These are phyloP conservation scores for Pangasius mekongensis DNA, from an alignment of 2,797 vertebrate genomes.

Conservation along the genomic window DNA sequence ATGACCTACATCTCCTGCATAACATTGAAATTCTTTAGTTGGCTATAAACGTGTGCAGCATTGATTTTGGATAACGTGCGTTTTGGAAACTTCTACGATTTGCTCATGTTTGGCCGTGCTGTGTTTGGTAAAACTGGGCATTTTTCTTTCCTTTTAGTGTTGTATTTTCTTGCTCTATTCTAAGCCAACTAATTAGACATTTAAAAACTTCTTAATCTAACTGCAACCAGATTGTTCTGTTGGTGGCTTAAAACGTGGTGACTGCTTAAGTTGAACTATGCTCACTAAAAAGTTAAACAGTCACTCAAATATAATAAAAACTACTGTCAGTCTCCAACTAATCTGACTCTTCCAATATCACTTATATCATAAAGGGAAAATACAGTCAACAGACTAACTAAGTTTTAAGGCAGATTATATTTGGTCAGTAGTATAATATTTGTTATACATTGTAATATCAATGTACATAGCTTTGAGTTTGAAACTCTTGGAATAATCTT, in stretches of 20 bases:
- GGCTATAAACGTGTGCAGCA: not conserved
- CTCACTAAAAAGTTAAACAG: constrained; percentile 14
- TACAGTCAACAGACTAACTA: not conserved
- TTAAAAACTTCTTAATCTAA: not conserved
- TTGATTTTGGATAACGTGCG: not conserved
- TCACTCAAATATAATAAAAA: not conserved
- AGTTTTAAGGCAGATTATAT: not conserved
- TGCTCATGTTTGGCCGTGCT: not conserved
- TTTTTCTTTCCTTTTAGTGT: not conserved
- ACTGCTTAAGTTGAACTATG: not conserved
- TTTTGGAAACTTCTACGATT: not conserved
- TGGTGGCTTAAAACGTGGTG: not conserved
- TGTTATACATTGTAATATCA: not conserved
- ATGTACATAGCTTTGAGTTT: not conserved
- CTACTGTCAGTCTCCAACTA: not conserved
- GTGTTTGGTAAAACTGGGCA: not conserved
- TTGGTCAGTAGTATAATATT: not conserved
- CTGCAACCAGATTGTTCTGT: not conserved
- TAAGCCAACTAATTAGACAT: not conserved
- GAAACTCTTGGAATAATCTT: not conserved
- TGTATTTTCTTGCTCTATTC: not conserved
- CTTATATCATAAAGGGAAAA: not conserved
- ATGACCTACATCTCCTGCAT: not conserved
- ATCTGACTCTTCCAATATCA: not conserved
- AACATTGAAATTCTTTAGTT: not conserved